These are phyloP conservation scores for Calameuta idolon DNA, from an alignment of 2,888 invertebrate species.

Conservation along the genomic window DNA sequence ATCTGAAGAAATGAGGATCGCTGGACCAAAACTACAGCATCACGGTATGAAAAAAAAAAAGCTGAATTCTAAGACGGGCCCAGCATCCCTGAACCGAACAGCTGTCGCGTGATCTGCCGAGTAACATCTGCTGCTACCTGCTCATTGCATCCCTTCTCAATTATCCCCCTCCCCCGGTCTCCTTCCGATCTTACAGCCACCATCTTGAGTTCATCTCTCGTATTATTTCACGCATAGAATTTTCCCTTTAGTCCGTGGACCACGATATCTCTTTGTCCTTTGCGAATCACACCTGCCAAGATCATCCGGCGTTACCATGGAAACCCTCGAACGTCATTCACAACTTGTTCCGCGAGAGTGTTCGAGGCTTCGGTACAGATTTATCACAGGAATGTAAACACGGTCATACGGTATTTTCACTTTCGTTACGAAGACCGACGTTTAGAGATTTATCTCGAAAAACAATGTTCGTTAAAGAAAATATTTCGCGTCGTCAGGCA, in stretches of 20 bases:
- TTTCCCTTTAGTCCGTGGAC: background rate
- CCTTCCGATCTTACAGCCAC: background rate
- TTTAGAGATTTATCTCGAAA: background rate
- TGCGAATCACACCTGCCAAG: background rate
- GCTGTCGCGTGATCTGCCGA: slow-evolving; percentile 43
- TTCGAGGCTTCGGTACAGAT: background rate
- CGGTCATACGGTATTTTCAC: background rate
- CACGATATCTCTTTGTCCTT: background rate
- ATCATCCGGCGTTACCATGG: background rate
- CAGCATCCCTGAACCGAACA: slow-evolving; percentile 27
- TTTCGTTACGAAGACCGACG: background rate
- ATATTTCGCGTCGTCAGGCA: background rate
- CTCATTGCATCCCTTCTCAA: background rate
- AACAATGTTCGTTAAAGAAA: background rate
- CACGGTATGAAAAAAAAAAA: slow-evolving; percentile 15
- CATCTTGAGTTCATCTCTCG: background rate
- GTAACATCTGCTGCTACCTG: slow-evolving; percentile 38
- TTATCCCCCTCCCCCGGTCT: background rate
- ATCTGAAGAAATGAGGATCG: background rate
- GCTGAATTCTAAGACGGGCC: slow-evolving; percentile 27
- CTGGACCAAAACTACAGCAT: slow-evolving; percentile 2
- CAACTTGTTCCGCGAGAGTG: background rate
- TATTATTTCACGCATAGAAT: too few species aligned
- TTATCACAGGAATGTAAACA: background rate
- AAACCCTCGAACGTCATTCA: background rate